Conservation (phyloP, 2,113 vertebrate species). For the Oryzias curvinotus region DNA sequence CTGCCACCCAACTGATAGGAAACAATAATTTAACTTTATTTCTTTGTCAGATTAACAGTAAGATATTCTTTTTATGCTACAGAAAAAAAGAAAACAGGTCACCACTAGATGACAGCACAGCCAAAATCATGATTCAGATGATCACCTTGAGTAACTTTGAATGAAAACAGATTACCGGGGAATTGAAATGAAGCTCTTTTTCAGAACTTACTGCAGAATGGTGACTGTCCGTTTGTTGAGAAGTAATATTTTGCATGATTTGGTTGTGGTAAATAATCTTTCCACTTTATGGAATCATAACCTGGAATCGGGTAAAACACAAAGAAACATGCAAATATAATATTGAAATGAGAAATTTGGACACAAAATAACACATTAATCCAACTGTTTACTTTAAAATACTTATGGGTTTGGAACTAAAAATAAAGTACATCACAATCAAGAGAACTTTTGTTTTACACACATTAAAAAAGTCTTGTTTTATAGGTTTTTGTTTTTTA, state of each 20-base stretch:
- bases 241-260: slow-evolving; percentile 60
- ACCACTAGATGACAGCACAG: slow-evolving; percentile 12
- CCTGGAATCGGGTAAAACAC: slow-evolving; percentile 49
- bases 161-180: neutral
- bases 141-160: neutral
- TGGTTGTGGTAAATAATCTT: slow-evolving; percentile 40
- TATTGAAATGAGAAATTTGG: neutral
- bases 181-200: too few relatives aligned
- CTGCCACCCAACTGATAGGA: too few relatives aligned
- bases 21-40: too few relatives aligned
- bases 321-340: neutral
- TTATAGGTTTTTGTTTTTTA: neutral
- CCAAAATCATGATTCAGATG: neutral
- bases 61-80: too few relatives aligned
- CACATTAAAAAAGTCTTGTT: neutral
- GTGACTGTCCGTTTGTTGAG: slow-evolving; percentile 58
- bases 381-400: too few relatives aligned
- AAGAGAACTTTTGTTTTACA: too few relatives aligned
- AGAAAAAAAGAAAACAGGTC: neutral
- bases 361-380: neutral
- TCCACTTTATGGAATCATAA: slow-evolving; percentile 66
- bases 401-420: too few relatives aligned
- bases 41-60: too few relatives aligned
- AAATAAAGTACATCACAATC: too few relatives aligned
- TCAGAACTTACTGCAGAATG: slow-evolving; percentile 72